These are phyloP conservation scores for Pomatostomus ruficeps DNA, from an alignment of 2,113 vertebrate species.

Conservation along the genomic window DNA sequence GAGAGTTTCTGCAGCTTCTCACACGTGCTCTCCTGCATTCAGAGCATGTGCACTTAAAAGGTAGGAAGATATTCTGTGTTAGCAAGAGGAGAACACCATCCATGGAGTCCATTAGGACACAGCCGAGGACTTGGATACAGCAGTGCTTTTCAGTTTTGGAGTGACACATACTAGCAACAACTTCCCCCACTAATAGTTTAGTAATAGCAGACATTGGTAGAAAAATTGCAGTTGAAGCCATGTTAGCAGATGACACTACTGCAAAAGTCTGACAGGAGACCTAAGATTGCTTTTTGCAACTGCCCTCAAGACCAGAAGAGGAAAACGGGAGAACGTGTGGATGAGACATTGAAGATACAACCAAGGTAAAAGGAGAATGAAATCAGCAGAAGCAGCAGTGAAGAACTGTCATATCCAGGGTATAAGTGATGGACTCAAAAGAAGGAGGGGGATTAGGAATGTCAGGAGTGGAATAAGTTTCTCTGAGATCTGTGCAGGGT, in stretches of 20 bases:
- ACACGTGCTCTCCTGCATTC: not conserved
- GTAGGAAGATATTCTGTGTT: not conserved
- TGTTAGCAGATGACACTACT: not conserved
- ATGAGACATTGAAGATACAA: not conserved
- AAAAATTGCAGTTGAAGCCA: not conserved
- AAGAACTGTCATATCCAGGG: not conserved
- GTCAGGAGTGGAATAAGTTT: not conserved
- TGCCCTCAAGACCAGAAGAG: not conserved
- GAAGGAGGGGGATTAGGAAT: not conserved
- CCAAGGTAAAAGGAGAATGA: not conserved
- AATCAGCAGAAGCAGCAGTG: not conserved
- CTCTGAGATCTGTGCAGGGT: not conserved
- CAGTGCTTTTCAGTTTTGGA: not conserved
- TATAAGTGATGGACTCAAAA: not conserved
- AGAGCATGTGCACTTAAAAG: not conserved
- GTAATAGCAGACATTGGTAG: not conserved
- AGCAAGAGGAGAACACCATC: not conserved
- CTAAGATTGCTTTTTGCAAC: not conserved
- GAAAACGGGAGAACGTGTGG: rapidly evolving
- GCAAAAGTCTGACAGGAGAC: not conserved
- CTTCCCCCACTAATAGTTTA: not conserved
- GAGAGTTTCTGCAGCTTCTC: not conserved
- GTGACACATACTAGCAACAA: not conserved
- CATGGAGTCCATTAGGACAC: not conserved
- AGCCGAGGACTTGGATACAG: too few relatives aligned